Percentiles rank a stretch among this genome's conserved stretches.
phyloP scores from a whole-genome alignment of 2,113 vertebrate species.

The Strigops habroptila region DNA sequence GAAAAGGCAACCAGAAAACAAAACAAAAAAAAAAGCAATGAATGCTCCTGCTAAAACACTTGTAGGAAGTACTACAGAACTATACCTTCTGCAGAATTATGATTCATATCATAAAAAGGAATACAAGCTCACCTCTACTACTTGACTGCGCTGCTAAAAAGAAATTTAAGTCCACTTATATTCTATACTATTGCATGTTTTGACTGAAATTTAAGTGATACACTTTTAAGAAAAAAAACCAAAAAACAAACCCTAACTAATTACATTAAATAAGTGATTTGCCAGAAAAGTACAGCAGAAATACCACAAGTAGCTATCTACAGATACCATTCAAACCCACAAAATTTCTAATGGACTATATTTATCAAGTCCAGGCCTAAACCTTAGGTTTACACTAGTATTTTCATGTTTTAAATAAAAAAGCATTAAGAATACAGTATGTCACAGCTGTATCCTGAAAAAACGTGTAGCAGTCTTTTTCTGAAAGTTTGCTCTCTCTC shows the following conservation, averaged over 20 bases:
- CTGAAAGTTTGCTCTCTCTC: background rate
- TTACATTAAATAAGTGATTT: background rate
- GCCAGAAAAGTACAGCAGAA: background rate
- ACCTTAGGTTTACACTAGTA: background rate
- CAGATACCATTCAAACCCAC: accelerated
- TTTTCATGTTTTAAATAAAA: background rate
- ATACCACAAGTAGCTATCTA: background rate
- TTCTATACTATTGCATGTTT: background rate
- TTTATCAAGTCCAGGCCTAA: background rate
- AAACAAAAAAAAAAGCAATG: background rate
- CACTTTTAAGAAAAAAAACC: background rate
- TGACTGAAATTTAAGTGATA: background rate
- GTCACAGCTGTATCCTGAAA: background rate
- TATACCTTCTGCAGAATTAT: background rate
- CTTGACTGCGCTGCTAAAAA: background rate
- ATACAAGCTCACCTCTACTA: background rate
- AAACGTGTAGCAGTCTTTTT: accelerated
- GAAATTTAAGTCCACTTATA: background rate
- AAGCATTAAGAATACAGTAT: background rate
- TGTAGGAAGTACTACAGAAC: background rate
- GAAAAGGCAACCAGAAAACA: background rate
- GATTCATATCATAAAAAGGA: background rate
- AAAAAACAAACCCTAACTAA: background rate
- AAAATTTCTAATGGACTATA: background rate
- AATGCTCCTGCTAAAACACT: background rate